A percentile compares a stretch with the other conserved stretches of the same genome.
Evolutionary conservation across 64 coral and sea anemone genomes (phyloP).

Genomic region (Actinia tenebrosa): DNA sequence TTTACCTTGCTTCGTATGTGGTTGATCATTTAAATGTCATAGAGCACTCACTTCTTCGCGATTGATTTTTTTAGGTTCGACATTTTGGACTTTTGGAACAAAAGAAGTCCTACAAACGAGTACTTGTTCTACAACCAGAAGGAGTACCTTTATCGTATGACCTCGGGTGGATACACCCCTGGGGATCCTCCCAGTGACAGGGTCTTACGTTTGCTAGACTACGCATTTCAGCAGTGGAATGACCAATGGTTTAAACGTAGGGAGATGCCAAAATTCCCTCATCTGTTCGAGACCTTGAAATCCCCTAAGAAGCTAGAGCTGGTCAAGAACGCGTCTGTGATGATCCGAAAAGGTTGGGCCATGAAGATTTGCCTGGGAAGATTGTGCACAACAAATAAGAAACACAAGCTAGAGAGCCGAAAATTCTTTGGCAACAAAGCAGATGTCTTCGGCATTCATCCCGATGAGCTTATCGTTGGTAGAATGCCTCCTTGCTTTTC

Average conservation of each 20-base stretch:
- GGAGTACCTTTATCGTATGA: slow-evolving; percentile 78
- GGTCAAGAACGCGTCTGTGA: slow-evolving; percentile 26
- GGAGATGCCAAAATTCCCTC: slow-evolving; percentile 56
- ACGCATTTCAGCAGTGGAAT: slow-evolving; percentile 69
- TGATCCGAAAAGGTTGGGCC: slow-evolving; percentile 64
- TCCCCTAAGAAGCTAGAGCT: neutral
- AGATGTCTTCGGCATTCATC: slow-evolving; percentile 46
- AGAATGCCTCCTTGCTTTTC: slow-evolving; percentile 62
- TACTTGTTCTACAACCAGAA: slow-evolving; percentile 88
- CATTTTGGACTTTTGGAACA: slow-evolving; percentile 63
- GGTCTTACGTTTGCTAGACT: slow-evolving; percentile 41
- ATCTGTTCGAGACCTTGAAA: slow-evolving; percentile 14
- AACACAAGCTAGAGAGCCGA: slow-evolving; percentile 1
- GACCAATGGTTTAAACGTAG: slow-evolving; percentile 74
- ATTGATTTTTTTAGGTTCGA: slow-evolving; percentile 33
- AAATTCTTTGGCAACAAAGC: slow-evolving; percentile 45
- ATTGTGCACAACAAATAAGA: slow-evolving; percentile 48
- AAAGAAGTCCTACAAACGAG: slow-evolving; percentile 43
- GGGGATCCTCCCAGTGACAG: slow-evolving; percentile 44
- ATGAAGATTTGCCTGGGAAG: slow-evolving; percentile 32
- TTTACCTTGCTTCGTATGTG: neutral
- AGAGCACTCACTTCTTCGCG: neutral
- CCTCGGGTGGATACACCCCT: slow-evolving; percentile 35
- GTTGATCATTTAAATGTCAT: neutral
- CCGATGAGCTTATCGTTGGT: slow-evolving; percentile 57